Evolutionary conservation across 2,113 vertebrate species (phyloP).

Genomic region (Gobius niger): DNA sequence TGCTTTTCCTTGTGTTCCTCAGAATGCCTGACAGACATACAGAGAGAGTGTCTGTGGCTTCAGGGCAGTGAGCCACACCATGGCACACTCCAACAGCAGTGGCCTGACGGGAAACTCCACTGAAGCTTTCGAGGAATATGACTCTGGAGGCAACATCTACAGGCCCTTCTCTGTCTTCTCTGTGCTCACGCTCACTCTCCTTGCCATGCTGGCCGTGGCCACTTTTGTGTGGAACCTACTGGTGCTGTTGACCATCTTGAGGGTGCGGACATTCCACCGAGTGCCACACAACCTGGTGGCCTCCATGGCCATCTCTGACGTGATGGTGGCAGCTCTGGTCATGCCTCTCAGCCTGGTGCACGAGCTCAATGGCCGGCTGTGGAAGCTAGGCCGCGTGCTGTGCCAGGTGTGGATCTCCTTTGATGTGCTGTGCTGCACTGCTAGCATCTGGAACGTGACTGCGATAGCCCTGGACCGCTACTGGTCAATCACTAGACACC

Average conservation of each 20-base stretch:
- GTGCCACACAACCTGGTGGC: slow-evolving; percentile 97
- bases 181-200: slow-evolving; percentile 83
- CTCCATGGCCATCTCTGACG: slow-evolving; percentile 92
- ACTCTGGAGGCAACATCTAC: slow-evolving; percentile 65
- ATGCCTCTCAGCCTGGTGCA: slow-evolving; percentile 94
- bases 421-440: slow-evolving; percentile 95
- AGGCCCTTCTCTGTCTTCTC: slow-evolving; percentile 83
- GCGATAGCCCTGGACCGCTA: slow-evolving; percentile 96
- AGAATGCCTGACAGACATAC: slow-evolving; percentile 46
- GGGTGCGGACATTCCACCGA: slow-evolving; percentile 90
- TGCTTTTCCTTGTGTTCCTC: slow-evolving; percentile 3
- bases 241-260: slow-evolving; percentile 90
- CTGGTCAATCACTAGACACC: slow-evolving; percentile 94
- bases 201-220: slow-evolving; percentile 87
- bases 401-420: slow-evolving; percentile 95
- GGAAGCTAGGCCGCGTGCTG: slow-evolving; percentile 86
- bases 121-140: slow-evolving; percentile 26
- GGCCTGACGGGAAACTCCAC: slow-evolving; percentile 54
- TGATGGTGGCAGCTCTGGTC: slow-evolving; percentile 92
- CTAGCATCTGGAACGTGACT: slow-evolving; percentile 98
- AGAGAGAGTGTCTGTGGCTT: slow-evolving; percentile 26
- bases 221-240: slow-evolving; percentile 94
- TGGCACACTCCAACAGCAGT: slow-evolving; percentile 68
- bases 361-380: slow-evolving; percentile 85
- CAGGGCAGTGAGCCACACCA: slow-evolving; percentile 51